Evolutionary conservation across 2,113 vertebrate genomes (phyloP), one percentile per base, ranked within the genome.

Genomic region (Scolopax mira): DNA sequence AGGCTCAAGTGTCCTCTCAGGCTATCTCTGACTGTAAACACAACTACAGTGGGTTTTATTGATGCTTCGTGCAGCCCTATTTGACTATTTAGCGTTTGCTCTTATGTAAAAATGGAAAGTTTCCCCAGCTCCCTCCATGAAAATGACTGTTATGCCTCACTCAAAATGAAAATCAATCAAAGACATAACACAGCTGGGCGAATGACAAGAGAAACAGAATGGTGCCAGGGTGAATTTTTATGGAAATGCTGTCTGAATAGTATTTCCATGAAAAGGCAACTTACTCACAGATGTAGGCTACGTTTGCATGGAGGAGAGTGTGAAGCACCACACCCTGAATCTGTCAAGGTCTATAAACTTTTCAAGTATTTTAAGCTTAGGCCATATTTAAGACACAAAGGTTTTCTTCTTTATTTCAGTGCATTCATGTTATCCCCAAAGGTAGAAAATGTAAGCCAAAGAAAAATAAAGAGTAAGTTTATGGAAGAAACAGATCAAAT

Each of bases 151-250:
- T 92, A 69, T 91, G 78, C 81, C 87, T 90, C 89, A 88, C 82
- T 93, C 96, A 70, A 82, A 94, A 95, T 41, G 88, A 91, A 89
- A 96, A 89, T 96, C 97, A 75, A 44, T 97, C 96, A 72, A 93
- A 79, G 87, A 93, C 96, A 96, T 95, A 96, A 69, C 74, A 97
- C 96, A 97, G 94, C 96, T 98, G 97, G 97, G 96, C 7, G 18
- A 16, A 78, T 57, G 94, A 96, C 97, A 98, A 98, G 94, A 96
- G 96, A 96, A 98, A 97, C 93, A 98, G 31, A 95, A 19, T n/a
- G 0, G 41, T 35, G 91, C 96, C 96, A 96, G 92, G 93, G 46
- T 85, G 83, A 58, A 92, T 96, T 97, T 97, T 97, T 96, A 94
- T 95, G 97, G 92, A 97, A 97, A 97, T 95, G 69, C 72, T 94